Conservation (phyloP, 1,140 invertebrate genomes). For the Lineus longissimus region DNA sequence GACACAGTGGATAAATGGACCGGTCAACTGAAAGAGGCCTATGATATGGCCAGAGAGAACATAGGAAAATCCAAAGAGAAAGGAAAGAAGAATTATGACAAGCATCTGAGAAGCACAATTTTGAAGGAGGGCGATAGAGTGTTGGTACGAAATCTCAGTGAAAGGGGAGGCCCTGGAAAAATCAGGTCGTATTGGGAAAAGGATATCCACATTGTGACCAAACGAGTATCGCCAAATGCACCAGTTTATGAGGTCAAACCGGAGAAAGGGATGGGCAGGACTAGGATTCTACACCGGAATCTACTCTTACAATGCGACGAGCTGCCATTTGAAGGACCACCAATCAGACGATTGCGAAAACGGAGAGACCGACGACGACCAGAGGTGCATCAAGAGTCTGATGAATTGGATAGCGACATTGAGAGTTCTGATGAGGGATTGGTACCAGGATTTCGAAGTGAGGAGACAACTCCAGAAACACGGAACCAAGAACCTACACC, state of each 20-base stretch:
- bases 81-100: conserved; percentile 9
- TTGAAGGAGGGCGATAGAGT: conserved; percentile 21
- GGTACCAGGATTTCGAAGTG: no score
- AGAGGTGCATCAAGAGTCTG: no score
- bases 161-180: conserved; percentile 24
- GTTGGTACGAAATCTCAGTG: conserved; percentile 19
- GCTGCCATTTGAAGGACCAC: not conserved
- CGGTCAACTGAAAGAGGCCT: conserved; percentile 1
- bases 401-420: no score
- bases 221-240: conserved; percentile 9
- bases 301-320: conserved; percentile 14
- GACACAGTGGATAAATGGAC: conserved; percentile 12
- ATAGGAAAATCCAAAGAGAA: not conserved
- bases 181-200: conserved; percentile 21
- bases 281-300: not conserved
- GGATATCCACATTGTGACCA: conserved; percentile 11
- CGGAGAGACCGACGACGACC: no score
- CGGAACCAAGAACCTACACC: no score
- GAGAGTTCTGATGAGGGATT: no score
- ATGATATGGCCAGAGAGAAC: conserved; percentile 1
- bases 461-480: no score
- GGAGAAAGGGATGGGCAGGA: conserved; percentile 5
- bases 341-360: no score
- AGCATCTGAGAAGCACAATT: no score
- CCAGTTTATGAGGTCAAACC: conserved; percentile 19